A percentile compares a stretch with the other conserved stretches of the same genome.
Evolutionary conservation across 2,797 vertebrate genomes (phyloP).

Genomic region (Morus bassanus): DNA sequence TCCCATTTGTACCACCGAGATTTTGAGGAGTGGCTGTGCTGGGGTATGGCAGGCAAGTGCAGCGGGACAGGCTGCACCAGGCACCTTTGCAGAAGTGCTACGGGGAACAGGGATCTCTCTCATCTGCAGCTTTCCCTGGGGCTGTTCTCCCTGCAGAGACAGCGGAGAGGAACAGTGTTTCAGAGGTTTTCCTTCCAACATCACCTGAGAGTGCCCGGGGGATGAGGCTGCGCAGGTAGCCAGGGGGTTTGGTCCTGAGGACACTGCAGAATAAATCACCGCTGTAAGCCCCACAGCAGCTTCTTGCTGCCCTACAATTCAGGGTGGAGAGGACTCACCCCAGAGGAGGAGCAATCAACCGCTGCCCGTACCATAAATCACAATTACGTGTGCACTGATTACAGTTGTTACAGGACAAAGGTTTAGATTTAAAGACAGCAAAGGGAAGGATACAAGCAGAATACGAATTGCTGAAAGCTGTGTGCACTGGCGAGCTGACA

Average conservation of each 20-base stretch:
- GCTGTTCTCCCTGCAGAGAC: neutral
- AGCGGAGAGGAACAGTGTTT: rapidly evolving
- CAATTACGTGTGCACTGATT: neutral
- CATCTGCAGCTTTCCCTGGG: neutral
- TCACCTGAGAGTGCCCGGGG: neutral
- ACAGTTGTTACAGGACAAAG: neutral
- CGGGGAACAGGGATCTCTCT: neutral
- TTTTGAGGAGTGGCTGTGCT: neutral
- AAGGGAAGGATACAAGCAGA: neutral
- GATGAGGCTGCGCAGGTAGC: neutral
- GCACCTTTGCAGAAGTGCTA: neutral
- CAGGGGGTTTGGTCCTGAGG: neutral
- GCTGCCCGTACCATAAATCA: neutral
- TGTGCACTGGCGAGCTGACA: neutral
- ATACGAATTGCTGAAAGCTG: neutral
- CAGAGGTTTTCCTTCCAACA: neutral
- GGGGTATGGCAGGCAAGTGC: rapidly evolving
- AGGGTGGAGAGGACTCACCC: neutral
- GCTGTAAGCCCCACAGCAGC: neutral
- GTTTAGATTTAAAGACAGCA: neutral
- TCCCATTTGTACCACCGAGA: neutral
- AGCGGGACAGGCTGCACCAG: neutral
- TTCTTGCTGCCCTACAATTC: neutral
- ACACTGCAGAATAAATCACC: neutral
- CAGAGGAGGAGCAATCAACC: neutral